Conservation (phyloP, 2,797 vertebrate species). For the Eurystomus glaucurus region DNA sequence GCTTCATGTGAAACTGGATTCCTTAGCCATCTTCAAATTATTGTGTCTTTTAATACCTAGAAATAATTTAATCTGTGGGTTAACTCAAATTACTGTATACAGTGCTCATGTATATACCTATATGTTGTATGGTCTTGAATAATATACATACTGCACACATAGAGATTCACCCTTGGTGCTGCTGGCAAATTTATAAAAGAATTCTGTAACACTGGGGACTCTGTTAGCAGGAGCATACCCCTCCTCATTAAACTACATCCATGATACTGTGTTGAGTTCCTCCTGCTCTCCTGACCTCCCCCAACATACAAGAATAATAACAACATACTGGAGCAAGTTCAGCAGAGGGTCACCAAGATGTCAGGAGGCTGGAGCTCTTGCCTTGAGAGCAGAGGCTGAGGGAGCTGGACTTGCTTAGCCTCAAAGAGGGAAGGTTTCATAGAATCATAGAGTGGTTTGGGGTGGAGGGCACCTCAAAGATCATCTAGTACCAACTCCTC, state of each 20-base stretch:
- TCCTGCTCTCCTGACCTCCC: background rate
- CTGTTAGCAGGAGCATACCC: background rate
- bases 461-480: too few species aligned
- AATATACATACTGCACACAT: background rate
- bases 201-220: background rate
- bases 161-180: background rate
- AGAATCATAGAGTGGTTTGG: too few species aligned
- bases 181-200: background rate
- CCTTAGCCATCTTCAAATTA: background rate
- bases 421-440: too few species aligned
- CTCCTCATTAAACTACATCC: background rate
- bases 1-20: background rate
- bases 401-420: background rate
- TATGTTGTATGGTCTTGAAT: background rate
- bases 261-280: background rate
- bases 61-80: background rate
- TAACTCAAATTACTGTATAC: background rate
- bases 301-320: background rate
- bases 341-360: background rate
- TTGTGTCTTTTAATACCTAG: background rate
- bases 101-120: fast-evolving
- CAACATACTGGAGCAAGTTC: background rate
- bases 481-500: too few species aligned
- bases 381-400: too few species aligned
- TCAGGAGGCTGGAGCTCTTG: too few species aligned